Evolutionary conservation across 2,888 invertebrate genomes (phyloP), one percentile per base, ranked within the genome.

Genomic region (Herminia tarsipennalis): DNA sequence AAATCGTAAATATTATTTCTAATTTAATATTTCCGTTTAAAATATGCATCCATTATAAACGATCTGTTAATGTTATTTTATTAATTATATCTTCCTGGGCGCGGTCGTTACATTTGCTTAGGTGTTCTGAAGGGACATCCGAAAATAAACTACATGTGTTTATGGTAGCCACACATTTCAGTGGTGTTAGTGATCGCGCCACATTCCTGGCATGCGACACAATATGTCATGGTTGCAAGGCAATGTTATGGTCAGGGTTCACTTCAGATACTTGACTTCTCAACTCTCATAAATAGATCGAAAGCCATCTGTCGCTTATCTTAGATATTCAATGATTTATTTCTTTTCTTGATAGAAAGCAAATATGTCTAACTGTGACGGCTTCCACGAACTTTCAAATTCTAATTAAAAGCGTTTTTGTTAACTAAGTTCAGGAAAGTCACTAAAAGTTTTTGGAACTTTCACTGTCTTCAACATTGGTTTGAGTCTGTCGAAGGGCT

Each of bases 51-150:
- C 24, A 34, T 78, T 75, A 81, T 76, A 73, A 79, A 83, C 73
- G 79, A 75, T 64, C 74, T 81, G 82, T 83, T 85, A 81, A 86
- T 84, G 80, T 80, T 79, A 66, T 77, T 76, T 70, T 76, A 82
- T 87, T 89, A 85, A 83, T 86, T 80, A 87, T 81, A 78, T 70
- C 86, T 86, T 88, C 87, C 87, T 88, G 73, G 73, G 58, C 67
- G 73, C 20, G 62, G 56, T 80, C 79, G 77, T 84, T 72, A 83
- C 80, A 66, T 76, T 73, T 66, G 73, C 75, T 75, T 76, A 78
- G 73, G 63, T 51, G 35, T 54, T 48, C 40, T 63, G 68, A 63
- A 69, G 81, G 65, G 78, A 81, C 79, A 76, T 70, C 79, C 76
- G 32, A 80, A 87, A 88, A 88, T 88, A 88, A 78, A 79, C 77